phyloP scores from a whole-genome alignment of 2,888 invertebrate genomes.

The Timandra comae region DNA sequence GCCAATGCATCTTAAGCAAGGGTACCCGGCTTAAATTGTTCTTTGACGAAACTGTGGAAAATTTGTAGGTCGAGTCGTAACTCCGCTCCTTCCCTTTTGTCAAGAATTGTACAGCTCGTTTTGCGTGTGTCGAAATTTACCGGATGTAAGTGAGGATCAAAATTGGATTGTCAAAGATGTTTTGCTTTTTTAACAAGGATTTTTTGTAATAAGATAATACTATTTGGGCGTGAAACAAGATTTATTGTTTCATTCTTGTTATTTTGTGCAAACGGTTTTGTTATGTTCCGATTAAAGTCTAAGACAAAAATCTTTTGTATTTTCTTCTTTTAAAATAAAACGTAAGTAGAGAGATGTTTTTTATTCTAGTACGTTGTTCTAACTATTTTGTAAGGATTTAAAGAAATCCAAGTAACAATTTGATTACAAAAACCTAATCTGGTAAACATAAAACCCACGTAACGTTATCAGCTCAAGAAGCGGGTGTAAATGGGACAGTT shows the following conservation, averaged over 20 bases:
- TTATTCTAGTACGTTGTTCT: too few relatives aligned
- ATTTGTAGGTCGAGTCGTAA: slow-evolving; percentile 31
- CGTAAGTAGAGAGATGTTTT: too few relatives aligned
- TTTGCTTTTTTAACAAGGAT: neutral
- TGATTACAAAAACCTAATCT: too few relatives aligned
- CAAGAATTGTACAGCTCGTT: slow-evolving; percentile 29
- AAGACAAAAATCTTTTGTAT: too few relatives aligned
- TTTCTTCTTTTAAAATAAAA: too few relatives aligned
- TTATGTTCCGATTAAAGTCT: too few relatives aligned
- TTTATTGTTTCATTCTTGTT: neutral
- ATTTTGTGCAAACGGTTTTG: neutral
- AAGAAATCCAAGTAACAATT: too few relatives aligned
- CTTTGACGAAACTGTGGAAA: slow-evolving; percentile 44
- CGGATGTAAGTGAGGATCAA: slow-evolving; percentile 9
- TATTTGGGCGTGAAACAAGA: too few relatives aligned
- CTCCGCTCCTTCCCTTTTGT: slow-evolving; percentile 26
- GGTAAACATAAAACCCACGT: neutral
- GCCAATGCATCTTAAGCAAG: slow-evolving; percentile 73
- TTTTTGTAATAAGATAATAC: too few relatives aligned
- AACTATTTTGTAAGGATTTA: too few relatives aligned
- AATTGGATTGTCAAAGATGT: slow-evolving; percentile 14
- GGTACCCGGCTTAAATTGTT: slow-evolving; percentile 55
- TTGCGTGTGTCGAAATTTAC: slow-evolving; percentile 16
- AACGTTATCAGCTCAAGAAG: neutral
- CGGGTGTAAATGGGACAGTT: slow-evolving; percentile 13